Conservation (phyloP, 2,888 invertebrate genomes). For the Serrognathus titanus region DNA sequence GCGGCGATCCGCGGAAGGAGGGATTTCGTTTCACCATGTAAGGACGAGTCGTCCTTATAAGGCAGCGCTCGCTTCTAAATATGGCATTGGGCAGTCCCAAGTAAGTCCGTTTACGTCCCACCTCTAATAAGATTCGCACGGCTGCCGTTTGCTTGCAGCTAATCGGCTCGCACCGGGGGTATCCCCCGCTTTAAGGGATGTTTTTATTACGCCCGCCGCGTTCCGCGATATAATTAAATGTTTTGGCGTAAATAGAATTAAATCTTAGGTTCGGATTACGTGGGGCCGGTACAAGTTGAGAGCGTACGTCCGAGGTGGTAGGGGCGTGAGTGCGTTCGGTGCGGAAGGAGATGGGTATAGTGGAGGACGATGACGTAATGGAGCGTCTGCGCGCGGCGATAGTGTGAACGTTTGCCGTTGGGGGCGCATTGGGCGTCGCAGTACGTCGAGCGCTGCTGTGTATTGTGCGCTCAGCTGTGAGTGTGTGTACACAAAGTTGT, state of each 20-base stretch:
- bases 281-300: constrained; percentile 1
- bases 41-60: constrained; percentile 78
- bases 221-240: too few relatives aligned
- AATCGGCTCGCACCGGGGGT: constrained; percentile 15
- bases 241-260: constrained; percentile 35
- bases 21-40: constrained; percentile 78
- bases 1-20: constrained; percentile 52
- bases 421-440: constrained; percentile 48
- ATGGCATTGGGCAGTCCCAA: constrained; percentile 72
- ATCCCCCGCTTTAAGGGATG: constrained; percentile 9
- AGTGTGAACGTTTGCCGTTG: constrained; percentile 42
- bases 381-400: constrained; percentile 39
- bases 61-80: constrained; percentile 78
- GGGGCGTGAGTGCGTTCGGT: constrained; percentile 10
- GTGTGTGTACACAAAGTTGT: constrained; percentile 36
- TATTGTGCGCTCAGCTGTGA: constrained; percentile 46
- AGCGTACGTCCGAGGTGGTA: constrained; percentile 24
- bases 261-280: constrained; percentile 40
- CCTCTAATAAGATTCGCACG: constrained; percentile 34
- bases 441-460: constrained; percentile 39
- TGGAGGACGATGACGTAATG: constrained; percentile 33
- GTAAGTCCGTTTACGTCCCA: constrained; percentile 49
- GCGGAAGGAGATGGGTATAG: constrained; percentile 28
- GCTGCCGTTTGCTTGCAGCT: constrained; percentile 23
- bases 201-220: background rate